Base-by-base conservation (phyloP, 1,140 invertebrate species). In the Neoseiulus cucumeris region DNA sequence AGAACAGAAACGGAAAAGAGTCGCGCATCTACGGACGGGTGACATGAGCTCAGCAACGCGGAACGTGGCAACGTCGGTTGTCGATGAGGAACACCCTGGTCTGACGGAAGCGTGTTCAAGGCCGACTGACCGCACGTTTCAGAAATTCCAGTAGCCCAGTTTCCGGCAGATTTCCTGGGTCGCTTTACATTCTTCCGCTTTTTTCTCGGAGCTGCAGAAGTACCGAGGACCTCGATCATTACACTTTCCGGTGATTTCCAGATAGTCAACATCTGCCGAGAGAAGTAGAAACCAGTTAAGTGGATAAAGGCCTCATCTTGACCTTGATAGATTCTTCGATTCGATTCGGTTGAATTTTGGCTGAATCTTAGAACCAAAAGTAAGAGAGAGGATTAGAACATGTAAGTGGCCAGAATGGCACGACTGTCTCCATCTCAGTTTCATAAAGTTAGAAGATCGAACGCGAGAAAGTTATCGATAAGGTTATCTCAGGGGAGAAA, bases 81-180 rank as follows among this genome's bases (percentile, higher is more conserved):
- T 6, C 33, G 9, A 39, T 39, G 33, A 39, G 33, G 33, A 39
- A 9, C 33, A 4, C 33, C 9, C 33, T 9, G 33, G n/a, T n/a
- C n/a, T n/a, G n/a, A n/a, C n/a, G 4, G 33, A 39, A 9, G 9
- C 33, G 4, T 39, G 33, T 9, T 39, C 33, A 39, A 39, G 33
- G 33, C 9, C 33, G 33, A 39, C 4, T 6, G 4, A 9, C 33
- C 33, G 33, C 33, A 39, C 4, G 45, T 47, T 47, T 28, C 28
- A 47, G 45, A 47, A 47, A 28, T 22, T 47, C 45, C 45, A 47
- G 28, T 47, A 47, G 28, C 45, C 45, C 45, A 47, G 45, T 47
- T 47, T 47, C 28, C 45, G 18, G 45, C 45, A 47, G 28, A 47
- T 47, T 47, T 20, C 28, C 28, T 47, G 45, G 45, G 4, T 47